A percentile compares a stretch with the other conserved stretches of the same genome.
These are phyloP conservation scores for Brachyalestes nurse DNA, from an alignment of 2,797 vertebrate genomes.

Conservation along the genomic window DNA sequence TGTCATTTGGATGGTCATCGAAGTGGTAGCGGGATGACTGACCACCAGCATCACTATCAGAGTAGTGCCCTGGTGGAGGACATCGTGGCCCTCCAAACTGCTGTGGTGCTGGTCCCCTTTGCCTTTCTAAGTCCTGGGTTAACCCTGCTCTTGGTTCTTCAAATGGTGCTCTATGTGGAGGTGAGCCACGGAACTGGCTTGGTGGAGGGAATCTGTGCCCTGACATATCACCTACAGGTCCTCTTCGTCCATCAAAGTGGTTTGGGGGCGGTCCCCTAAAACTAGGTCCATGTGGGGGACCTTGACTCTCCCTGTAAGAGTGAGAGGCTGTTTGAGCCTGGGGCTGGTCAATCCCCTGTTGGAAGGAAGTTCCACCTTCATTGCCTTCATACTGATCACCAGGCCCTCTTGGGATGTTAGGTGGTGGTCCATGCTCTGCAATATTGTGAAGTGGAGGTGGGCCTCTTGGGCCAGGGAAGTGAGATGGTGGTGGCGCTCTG, in stretches of 20 bases:
- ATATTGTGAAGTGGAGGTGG: constrained; percentile 81
- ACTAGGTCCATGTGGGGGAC: constrained; percentile 60
- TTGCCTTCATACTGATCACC: constrained; percentile 76
- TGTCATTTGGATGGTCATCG: constrained; percentile 79
- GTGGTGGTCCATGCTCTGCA: constrained; percentile 75
- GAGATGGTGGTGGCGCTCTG: constrained; percentile 81
- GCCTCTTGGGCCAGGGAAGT: constrained; percentile 83
- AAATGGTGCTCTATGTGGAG: constrained; percentile 83
- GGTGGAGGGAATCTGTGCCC: constrained; percentile 79
- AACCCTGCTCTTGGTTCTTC: constrained; percentile 76
- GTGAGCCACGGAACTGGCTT: constrained; percentile 73
- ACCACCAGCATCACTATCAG: constrained; percentile 74
- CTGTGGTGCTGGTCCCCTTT: constrained; percentile 66
- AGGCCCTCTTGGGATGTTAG: constrained; percentile 81
- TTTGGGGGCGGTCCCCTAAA: constrained; percentile 77
- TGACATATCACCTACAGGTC: constrained; percentile 69
- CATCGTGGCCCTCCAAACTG: constrained; percentile 73
- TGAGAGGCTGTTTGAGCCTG: constrained; percentile 65
- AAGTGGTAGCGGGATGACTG: constrained; percentile 82
- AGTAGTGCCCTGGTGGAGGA: constrained; percentile 68
- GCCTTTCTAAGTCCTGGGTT: constrained; percentile 70
- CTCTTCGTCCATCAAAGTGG: constrained; percentile 87
- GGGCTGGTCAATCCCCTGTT: constrained; percentile 71
- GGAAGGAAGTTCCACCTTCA: constrained; percentile 73
- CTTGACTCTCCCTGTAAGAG: constrained; percentile 73